These are phyloP conservation scores for Eretmocerus hayati DNA, from an alignment of 2,888 invertebrate genomes.

Conservation along the genomic window DNA sequence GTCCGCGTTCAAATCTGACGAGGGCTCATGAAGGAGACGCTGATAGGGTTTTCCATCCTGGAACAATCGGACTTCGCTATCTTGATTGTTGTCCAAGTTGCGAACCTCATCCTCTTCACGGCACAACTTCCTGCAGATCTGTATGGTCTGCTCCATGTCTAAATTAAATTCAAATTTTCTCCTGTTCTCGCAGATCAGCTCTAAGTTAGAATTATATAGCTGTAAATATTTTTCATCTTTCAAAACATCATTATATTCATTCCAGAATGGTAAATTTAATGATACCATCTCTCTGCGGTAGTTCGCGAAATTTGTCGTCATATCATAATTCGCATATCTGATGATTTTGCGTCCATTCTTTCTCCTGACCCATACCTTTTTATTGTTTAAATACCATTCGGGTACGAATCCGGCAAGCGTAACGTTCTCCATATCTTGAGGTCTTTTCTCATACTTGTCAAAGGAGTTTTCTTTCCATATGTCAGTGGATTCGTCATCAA, in stretches of 20 bases:
- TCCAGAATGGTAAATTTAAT: conserved; percentile 38
- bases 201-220: conserved; percentile 35
- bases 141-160: conserved; percentile 32
- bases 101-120: conserved; percentile 17
- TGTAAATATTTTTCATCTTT: conserved; percentile 34
- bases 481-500: too few relatives aligned
- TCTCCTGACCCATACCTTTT: background rate
- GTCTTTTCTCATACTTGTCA: conserved; percentile 42
- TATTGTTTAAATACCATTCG: background rate
- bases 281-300: conserved; percentile 29
- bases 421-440: conserved; percentile 35
- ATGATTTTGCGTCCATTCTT: too few relatives aligned
- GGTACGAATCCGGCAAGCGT: conserved; percentile 43
- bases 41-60: conserved; percentile 26
- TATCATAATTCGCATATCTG: conserved; percentile 40
- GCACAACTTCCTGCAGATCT: conserved; percentile 11
- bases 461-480: too few relatives aligned
- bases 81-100: conserved; percentile 18
- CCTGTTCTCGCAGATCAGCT: conserved; percentile 29
- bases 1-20: conserved; percentile 26
- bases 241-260: conserved; percentile 39
- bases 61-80: conserved; percentile 10
- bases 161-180: conserved; percentile 35
- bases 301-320: conserved; percentile 32
- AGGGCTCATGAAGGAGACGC: conserved; percentile 23